phyloP scores from a whole-genome alignment of 2,888 invertebrate genomes.

The Rhorus exstirpatorius region DNA sequence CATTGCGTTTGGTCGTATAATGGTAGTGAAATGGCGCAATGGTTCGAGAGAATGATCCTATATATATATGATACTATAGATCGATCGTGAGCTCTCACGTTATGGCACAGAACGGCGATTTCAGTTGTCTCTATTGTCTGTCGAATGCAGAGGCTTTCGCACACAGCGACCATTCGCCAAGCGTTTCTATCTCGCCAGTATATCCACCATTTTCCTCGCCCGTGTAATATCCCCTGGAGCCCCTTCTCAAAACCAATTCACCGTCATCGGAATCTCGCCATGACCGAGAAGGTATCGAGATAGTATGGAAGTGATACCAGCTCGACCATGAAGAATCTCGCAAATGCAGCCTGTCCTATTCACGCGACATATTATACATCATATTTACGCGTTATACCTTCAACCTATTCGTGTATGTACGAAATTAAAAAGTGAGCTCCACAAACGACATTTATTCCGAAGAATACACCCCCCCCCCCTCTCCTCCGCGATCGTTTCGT shows the following conservation, averaged over 20 bases:
- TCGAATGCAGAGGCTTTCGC: constrained; percentile 69
- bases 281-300: constrained; percentile 51
- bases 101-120: constrained; percentile 68
- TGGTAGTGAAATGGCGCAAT: too few relatives aligned
- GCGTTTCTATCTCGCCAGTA: constrained; percentile 32
- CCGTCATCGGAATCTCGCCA: constrained; percentile 25
- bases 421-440: too few relatives aligned
- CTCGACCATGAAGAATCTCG: constrained; percentile 54
- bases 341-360: constrained; percentile 58
- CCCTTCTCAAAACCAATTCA: constrained; percentile 20
- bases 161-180: constrained; percentile 32
- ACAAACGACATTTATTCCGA: too few relatives aligned
- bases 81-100: constrained; percentile 69
- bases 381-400: neutral
- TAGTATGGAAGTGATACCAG: constrained; percentile 53
- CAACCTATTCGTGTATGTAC: too few relatives aligned
- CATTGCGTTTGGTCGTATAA: too few relatives aligned
- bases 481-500: too few relatives aligned
- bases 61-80: constrained; percentile 44
- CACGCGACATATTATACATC: constrained; percentile 25
- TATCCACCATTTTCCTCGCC: constrained; percentile 6
- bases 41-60: too few relatives aligned
- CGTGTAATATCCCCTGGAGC: neutral
- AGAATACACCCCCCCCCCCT: too few relatives aligned
- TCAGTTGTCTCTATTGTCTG: constrained; percentile 75